A percentile compares a stretch with the other conserved stretches of the same genome.
These are phyloP conservation scores for Hozukius guyotensis DNA, from an alignment of 2,797 vertebrate species.

Conservation along the genomic window DNA sequence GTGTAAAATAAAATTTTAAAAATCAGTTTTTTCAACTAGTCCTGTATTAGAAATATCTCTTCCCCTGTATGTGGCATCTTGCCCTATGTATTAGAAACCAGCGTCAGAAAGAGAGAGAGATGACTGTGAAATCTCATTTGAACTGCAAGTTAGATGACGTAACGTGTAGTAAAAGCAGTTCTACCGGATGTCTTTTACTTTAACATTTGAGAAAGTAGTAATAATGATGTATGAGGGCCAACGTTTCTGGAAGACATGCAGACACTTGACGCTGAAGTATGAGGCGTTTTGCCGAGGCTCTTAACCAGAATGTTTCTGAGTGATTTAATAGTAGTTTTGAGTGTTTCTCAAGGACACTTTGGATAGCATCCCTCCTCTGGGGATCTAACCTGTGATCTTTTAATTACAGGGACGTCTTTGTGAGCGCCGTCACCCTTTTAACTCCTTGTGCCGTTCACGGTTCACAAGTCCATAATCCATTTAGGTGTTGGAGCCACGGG, in stretches of 20 bases:
- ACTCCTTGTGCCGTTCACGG: slow-evolving; percentile 37
- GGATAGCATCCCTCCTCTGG: not conserved
- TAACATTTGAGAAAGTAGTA: not conserved
- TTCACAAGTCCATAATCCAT: slow-evolving; percentile 43
- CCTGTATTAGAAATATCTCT: not conserved
- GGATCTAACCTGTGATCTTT: slow-evolving; percentile 45
- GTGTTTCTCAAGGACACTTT: slow-evolving; percentile 37
- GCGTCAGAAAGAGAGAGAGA: not conserved
- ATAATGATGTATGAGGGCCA: not conserved
- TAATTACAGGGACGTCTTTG: slow-evolving; percentile 39
- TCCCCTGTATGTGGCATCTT: not conserved
- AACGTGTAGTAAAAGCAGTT: not conserved
- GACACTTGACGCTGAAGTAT: not conserved
- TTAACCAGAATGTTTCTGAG: not conserved
- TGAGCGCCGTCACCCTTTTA: slow-evolving; percentile 20
- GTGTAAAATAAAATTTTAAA: not conserved
- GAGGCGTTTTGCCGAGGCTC: not conserved
- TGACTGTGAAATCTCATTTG: not conserved
- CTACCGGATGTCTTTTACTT: not conserved
- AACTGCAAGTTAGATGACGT: not conserved
- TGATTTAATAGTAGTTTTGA: slow-evolving; percentile 11
- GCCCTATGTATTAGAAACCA: not conserved
- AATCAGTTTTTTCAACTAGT: not conserved
- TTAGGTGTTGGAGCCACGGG: slow-evolving; percentile 27
- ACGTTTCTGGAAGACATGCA: not conserved